Base-by-base conservation (phyloP, 2,888 invertebrate species). In the Balanococcus diminutus region DNA sequence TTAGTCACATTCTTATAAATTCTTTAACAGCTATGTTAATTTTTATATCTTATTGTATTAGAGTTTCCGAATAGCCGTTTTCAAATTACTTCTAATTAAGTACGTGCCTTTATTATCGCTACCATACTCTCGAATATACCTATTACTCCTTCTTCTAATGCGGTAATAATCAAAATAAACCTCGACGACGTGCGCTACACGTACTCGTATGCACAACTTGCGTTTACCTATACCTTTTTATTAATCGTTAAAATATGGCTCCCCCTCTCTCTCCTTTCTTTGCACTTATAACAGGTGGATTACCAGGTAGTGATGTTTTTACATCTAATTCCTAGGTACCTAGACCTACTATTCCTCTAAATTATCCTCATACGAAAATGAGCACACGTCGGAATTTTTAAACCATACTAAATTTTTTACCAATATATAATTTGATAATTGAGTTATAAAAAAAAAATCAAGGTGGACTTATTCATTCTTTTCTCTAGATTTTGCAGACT, bases 1-100 rank as follows among this genome's bases (percentile, higher is more conserved):
- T 79, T 79, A 79, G 75, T 79, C 75, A 79, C 75, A 79, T 79
- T 79, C 75, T 79, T 79, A n/a, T n/a, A 79, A 79, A 79, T 79
- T 79, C 75, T 79, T 79, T 79, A 79, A 79, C 36, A 79, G 75
- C 75, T 56, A 28, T 79, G 75, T 79, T 79, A 79, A 79, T 79
- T 79, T 79, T 79, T 32, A 79, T 79, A 79, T 79, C 75, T 79
- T 36, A 79, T 79, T 79, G 75, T 79, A 79, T 79, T 79, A 79
- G 75, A 36, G 32, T 32, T 79, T 79, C 36, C 36, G 28, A 67
- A 67, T 67, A 28, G 67, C 67, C 28, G 16, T 19, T 79, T 36
- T 79, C n/a, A 79, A 79, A 79, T 32, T 79, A 79, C 75, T 79
- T 79, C 75, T n/a, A 79, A 79, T 79, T 79, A 79, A 79, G 36